A percentile compares a stretch with the other conserved stretches of the same genome.
These are phyloP conservation scores for Oligia fasciuncula DNA, from an alignment of 2,888 invertebrate genomes.

Conservation along the genomic window DNA sequence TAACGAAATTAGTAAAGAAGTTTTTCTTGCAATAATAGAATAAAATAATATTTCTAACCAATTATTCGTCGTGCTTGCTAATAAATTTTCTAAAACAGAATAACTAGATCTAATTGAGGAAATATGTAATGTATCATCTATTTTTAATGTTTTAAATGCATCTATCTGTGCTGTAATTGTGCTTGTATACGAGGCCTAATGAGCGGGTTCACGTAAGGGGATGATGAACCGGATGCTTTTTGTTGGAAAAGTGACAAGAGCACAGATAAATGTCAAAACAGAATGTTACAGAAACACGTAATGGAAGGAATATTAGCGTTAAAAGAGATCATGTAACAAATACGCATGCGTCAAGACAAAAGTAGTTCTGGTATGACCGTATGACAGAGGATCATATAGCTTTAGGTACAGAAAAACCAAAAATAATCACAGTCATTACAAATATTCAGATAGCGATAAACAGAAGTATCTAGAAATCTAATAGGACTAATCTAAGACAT, in stretches of 20 bases:
- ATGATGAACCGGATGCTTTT: constrained; percentile 17
- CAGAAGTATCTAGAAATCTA: constrained; percentile 19
- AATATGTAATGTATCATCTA: constrained; percentile 68
- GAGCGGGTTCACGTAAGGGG: constrained; percentile 4
- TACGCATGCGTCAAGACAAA: constrained; percentile 62
- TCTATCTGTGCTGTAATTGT: constrained; percentile 59
- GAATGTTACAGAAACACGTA: constrained; percentile 50
- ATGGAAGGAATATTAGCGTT: constrained; percentile 40
- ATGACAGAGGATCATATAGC: constrained; percentile 42
- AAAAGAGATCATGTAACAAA: constrained; percentile 48
- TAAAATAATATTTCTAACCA: constrained; percentile 52
- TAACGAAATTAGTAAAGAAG: constrained; percentile 22
- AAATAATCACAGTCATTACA: constrained; percentile 53
- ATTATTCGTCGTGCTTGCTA: constrained; percentile 66
- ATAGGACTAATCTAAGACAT: constrained; percentile 21
- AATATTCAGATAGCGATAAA: constrained; percentile 62
- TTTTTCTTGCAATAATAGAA: constrained; percentile 56
- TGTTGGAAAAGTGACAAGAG: constrained; percentile 34
- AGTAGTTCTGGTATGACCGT: constrained; percentile 34
- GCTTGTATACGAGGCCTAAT: constrained; percentile 34
- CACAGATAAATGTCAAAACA: constrained; percentile 63
- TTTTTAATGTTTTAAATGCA: constrained; percentile 44
- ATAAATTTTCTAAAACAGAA: constrained; percentile 55
- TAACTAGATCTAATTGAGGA: constrained; percentile 81
- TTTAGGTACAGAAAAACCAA: constrained; percentile 39